Base-by-base conservation (phyloP, 2,797 vertebrate genomes). In the Micromesistius poutassou region DNA sequence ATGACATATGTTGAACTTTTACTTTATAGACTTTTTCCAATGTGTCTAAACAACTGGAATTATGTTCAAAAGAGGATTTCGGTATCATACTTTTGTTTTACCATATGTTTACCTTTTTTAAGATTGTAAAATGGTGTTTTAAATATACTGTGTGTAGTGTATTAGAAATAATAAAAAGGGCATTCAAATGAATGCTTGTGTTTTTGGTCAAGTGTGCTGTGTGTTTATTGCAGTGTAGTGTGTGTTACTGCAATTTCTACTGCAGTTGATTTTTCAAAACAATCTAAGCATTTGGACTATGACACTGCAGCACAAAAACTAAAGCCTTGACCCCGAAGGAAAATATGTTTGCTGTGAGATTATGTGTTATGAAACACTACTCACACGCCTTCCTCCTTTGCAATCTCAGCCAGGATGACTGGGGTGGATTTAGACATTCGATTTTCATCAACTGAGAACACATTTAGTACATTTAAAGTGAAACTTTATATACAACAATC, bases 351-450 rank as follows among this genome's bases (percentile, higher is more conserved):
- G 4, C 50, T 46, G 72, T 19, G 7, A 16, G 55, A 28, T 19
- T 74, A 3, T 55, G 7, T 40, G 19, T 73, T 31, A 28, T 6
- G 6, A 22, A 46, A 62, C 75, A 22, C 0, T 76, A 87, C 94
- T 91, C 87, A 95, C 95, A 95, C n/a, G 72, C 95, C 94, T 82
- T 95, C 95, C 84, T 95, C 95, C 74, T 93, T 94, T 19, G 86
- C 91, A 4, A 95, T 95, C 86, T 95, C 94, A 72, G 93, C 91
- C 90, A 95, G 86, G 80, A 95, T 94, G 78, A 93, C 10, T 0
- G 93, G 94, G 14, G 94, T 95, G 4, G 93, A 93, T 9, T 90
- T 90, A 0, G 94, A 85, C 75, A 92, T 95, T 22, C 94, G 88
- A 80, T 85, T 93, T 79, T 95, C 95, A 79, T 95, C 95, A 91